A percentile compares a stretch with the other conserved stretches of the same genome.
Conservation (phyloP, 2,113 vertebrate genomes). For the Hippocampus zosterae region DNA sequence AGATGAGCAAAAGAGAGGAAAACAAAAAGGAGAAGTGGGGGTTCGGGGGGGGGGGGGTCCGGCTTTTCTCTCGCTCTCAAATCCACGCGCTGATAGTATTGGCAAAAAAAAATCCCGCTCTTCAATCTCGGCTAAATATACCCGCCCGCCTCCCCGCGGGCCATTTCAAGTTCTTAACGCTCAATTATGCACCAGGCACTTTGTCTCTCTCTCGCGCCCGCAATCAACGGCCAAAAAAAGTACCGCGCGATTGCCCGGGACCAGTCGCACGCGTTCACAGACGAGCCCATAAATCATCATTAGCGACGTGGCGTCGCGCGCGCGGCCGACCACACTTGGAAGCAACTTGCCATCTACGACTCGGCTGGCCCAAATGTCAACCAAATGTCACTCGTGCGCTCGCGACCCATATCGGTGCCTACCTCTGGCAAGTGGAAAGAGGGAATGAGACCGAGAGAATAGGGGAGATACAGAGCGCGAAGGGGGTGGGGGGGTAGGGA, state of each 20-base stretch:
- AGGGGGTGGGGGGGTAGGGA: slow-evolving; percentile 54
- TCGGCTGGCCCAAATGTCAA: slow-evolving; percentile 49
- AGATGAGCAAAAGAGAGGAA: slow-evolving; percentile 38
- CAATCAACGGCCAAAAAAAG: slow-evolving; percentile 28
- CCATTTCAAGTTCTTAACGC: slow-evolving; percentile 30
- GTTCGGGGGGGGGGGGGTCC: slow-evolving; percentile 49
- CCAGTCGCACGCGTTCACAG: slow-evolving; percentile 39
- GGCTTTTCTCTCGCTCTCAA: slow-evolving; percentile 40
- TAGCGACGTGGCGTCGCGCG: slow-evolving; percentile 33
- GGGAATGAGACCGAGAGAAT: slow-evolving; percentile 68
- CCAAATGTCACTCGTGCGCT: slow-evolving; percentile 44
- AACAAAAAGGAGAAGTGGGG: too few species aligned
- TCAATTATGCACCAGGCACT: slow-evolving; percentile 40
- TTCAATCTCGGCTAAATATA: slow-evolving; percentile 22
- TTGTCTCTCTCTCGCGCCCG: slow-evolving; percentile 39
- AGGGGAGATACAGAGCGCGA: slow-evolving; percentile 58
- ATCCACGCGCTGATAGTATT: slow-evolving; percentile 46
- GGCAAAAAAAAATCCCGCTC: slow-evolving; percentile 32
- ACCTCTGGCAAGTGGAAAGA: slow-evolving; percentile 74
- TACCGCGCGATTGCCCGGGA: slow-evolving; percentile 15
- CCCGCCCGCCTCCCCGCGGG: slow-evolving; percentile 13
- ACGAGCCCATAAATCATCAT: slow-evolving; percentile 58
- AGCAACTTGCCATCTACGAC: slow-evolving; percentile 49
- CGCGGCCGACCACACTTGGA: slow-evolving; percentile 47
- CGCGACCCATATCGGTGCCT: slow-evolving; percentile 70